Evolutionary conservation across 30 jellyfish, hydroid and myxozoan genomes (phyloP), one percentile per base, ranked within the genome.

Genomic region (Turritopsis dohrnii): DNA sequence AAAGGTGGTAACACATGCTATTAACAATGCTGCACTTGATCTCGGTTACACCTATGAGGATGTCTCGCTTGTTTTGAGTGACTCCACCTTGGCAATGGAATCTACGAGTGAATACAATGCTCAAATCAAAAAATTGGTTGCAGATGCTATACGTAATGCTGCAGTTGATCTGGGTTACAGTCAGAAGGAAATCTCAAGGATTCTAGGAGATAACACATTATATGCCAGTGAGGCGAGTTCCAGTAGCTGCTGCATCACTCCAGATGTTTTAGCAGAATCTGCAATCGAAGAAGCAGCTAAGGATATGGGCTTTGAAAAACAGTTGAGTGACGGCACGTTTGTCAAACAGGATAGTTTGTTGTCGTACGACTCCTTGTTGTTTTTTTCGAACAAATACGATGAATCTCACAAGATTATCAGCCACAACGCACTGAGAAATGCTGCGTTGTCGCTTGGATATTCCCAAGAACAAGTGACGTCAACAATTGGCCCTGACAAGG

Each of bases 371-470:
- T 69, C 30, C 9, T n/a, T 27, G 9, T 27, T 21, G 30, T 23
- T 69, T 21, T 18, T 21, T 23, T 60, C 73, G 9, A n/a, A 53
- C 54, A 22, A 54, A 19, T 5, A 54, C 72, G 88, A 81, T 26
- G 84, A 54, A 21, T 18, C 88, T 7, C 52, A 17, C 85, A 66
- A n/a, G 28, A 53, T 54, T 26, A n/a, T 89, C 52, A 81, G 88
- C 4, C 80, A 84, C 69, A 85, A 84, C 54, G 96, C 92, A 21
- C 65, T 89, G 69, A 53, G 79, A 41, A 52, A 79, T 54, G 96
- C 94, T 27, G 83, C 89, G 21, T 26, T 52, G 1, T 71, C 86
- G 19, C 84, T 89, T n/a, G 95, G 91, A 30, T 74, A 73, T 79
- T 65, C 53, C 26, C 84, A 89, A 84, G 82, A 24, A 75, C 28